Evolutionary conservation across 2,888 invertebrate genomes (phyloP).

Genomic region (Nematopogon swammerdamellus): DNA sequence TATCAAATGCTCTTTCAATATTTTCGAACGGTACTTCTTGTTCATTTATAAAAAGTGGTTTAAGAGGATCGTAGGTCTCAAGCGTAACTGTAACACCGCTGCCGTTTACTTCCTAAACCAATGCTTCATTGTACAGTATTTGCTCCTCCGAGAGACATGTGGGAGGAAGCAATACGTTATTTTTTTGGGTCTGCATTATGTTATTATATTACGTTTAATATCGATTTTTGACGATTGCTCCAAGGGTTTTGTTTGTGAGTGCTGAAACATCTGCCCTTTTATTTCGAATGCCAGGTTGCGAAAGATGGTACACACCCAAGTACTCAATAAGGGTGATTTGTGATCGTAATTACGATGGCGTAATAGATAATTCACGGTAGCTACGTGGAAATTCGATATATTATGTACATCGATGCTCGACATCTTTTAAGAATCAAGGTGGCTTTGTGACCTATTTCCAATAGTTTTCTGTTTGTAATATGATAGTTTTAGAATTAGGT

Average conservation of each 20-base stretch:
- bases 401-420: no score
- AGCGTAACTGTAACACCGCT: background rate
- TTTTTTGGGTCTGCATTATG: background rate
- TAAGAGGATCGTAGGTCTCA: no score
- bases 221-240: background rate
- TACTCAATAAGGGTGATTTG: background rate
- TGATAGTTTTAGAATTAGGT: no score
- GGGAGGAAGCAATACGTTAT: background rate
- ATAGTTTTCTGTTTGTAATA: no score
- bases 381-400: background rate
- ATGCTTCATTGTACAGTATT: background rate
- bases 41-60: no score
- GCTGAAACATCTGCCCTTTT: background rate
- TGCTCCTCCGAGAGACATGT: background rate
- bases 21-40: background rate
- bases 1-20: background rate
- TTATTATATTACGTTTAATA: background rate
- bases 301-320: background rate
- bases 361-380: background rate
- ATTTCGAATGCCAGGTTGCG: background rate
- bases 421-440: no score
- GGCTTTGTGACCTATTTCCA: no score
- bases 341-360: background rate
- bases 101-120: background rate
- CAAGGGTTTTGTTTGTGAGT: background rate